Evolutionary conservation across 2,797 vertebrate species (phyloP), one percentile per base, ranked within the genome.

Genomic region (Cyprinella venusta): DNA sequence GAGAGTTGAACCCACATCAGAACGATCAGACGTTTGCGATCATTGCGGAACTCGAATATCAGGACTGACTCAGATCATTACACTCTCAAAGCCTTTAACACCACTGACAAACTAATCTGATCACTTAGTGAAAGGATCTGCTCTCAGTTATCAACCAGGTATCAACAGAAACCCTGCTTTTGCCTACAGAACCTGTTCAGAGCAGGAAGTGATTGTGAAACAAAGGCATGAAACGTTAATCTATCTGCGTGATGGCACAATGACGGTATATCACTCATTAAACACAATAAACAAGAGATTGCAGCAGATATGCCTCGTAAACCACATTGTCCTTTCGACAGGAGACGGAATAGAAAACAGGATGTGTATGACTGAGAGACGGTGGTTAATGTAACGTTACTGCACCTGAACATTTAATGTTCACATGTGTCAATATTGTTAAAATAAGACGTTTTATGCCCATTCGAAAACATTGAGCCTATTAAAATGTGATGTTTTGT

Each of bases 131-230:
- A 2, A 38, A 74, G 24, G 61, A 38, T 33, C 69, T 38, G 30
- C 8, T 75, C 79, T n/a, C 18, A 59, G 26, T 74, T n/a, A 67
- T 18, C 6, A 30, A 30, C 13, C 56, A 68, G 40, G 42, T 21
- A 56, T 75, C 16, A 68, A 15, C 45, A 59, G 6, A 15, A 76
- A 42, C 75, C n/a, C 59, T 6, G 54, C 3, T 40, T 56, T 65
- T 5, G 79, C 61, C 68, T 13, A 24, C 56, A 56, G 15, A 33
- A 86, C 56, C 40, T 75, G 79, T 61, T 70, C 67, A 2, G 71
- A 79, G 54, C 68, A 75, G 84, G 82, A 87, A 86, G 86, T 79
- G 82, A 80, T 65, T 48, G 52, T 40, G 19, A 65, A 65, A 82
- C 75, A 79, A 82, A 54, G 68, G 18, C 21, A 50, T 6, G n/a